Evolutionary conservation across 2,888 invertebrate species (phyloP).

Genomic region (Agrotis segetum): DNA sequence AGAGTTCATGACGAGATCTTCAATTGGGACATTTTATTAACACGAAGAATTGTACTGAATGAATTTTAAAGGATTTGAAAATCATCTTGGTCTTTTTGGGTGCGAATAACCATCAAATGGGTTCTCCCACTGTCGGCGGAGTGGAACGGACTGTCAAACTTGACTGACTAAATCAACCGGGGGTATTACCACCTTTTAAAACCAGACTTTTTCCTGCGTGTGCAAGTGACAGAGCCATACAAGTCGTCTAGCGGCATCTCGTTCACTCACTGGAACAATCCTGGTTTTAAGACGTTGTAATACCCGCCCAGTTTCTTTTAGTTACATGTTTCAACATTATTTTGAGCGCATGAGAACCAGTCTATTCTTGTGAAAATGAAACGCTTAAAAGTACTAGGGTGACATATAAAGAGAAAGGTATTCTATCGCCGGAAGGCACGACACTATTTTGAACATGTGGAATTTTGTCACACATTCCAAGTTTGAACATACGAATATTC

Average conservation of each 20-base stretch:
- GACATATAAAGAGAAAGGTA: conserved; percentile 34
- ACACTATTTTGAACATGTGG: conserved; percentile 24
- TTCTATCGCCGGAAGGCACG: conserved; percentile 13
- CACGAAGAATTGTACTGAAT: neutral
- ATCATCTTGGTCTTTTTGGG: no score
- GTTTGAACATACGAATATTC: conserved; percentile 5
- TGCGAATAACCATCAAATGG: no score
- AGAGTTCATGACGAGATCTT: neutral
- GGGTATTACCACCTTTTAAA: no score
- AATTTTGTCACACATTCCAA: neutral
- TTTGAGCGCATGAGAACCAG: neutral
- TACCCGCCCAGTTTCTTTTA: no score
- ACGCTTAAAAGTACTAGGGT: conserved; percentile 19
- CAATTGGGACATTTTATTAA: neutral
- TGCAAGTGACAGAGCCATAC: no score
- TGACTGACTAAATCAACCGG: no score
- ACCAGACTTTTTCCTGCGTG: no score
- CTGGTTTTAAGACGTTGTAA: no score
- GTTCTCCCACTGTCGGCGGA: no score
- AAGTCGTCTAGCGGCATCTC: no score
- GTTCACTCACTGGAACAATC: no score
- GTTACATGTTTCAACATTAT: neutral
- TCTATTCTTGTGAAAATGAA: neutral
- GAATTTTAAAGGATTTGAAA: neutral
- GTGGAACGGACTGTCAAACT: no score